These are phyloP conservation scores for Protophormia terraenovae DNA, from an alignment of 2,888 invertebrate species.

Conservation along the genomic window DNA sequence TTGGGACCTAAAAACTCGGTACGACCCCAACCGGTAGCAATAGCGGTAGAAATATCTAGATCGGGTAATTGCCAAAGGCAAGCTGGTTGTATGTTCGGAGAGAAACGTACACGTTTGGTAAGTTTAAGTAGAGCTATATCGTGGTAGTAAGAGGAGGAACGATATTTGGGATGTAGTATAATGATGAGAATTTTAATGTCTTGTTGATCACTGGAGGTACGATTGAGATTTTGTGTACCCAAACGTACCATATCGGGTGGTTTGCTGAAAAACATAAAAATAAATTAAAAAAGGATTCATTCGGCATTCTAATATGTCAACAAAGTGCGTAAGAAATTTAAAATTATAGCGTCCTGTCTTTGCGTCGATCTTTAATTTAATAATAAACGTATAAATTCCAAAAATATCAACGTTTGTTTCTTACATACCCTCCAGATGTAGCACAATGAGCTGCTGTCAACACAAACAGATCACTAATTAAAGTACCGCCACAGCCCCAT, in stretches of 20 bases:
- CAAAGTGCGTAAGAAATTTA: no score
- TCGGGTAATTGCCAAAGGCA: conserved; percentile 79
- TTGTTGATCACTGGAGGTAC: conserved; percentile 78
- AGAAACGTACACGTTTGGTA: conserved; percentile 72
- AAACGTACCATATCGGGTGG: conserved; percentile 82
- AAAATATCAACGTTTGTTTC: no score
- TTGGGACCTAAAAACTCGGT: conserved; percentile 76
- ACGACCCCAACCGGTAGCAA: conserved; percentile 81
- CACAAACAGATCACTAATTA: conserved; percentile 74
- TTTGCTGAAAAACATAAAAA: conserved; percentile 79
- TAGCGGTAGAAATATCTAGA: conserved; percentile 71
- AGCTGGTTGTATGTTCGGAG: conserved; percentile 77
- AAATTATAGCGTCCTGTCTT: no score
- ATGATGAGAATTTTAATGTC: conserved; percentile 81
- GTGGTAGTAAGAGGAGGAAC: conserved; percentile 82
- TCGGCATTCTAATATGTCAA: no score
- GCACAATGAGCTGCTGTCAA: conserved; percentile 78
- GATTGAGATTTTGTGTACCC: conserved; percentile 82
- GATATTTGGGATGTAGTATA: conserved; percentile 82
- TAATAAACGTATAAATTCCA: no score
- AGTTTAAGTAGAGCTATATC: conserved; percentile 84
- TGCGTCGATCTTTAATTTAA: no score
- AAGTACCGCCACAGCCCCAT: conserved; percentile 78
- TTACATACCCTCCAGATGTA: conserved; percentile 74
- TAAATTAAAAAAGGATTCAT: not conserved